phyloP scores from a whole-genome alignment of 1,140 invertebrate genomes.

The Conopomorpha cramerella region DNA sequence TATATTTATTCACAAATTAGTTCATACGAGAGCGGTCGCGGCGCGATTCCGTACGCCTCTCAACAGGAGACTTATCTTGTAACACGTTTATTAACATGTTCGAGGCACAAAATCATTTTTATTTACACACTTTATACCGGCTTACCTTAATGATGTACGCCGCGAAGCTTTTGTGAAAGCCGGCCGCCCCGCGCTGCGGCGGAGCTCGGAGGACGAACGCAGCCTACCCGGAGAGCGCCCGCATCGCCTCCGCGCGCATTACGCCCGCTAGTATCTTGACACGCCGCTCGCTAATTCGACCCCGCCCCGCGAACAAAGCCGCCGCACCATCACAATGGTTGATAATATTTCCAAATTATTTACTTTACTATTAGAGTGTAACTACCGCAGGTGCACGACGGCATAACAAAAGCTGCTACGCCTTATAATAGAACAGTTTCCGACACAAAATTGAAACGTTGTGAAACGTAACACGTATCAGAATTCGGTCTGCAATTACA shows the following conservation, averaged over 20 bases:
- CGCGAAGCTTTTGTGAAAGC: too few relatives aligned
- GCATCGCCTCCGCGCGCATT: too few relatives aligned
- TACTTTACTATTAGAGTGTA: neutral
- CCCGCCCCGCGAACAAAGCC: neutral
- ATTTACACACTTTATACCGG: neutral
- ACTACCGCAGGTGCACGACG: neutral
- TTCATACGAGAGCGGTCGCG: constrained; percentile 3
- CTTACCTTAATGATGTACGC: neutral
- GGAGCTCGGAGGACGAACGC: too few relatives aligned
- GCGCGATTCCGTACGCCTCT: constrained; percentile 19
- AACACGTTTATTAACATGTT: constrained; percentile 6
- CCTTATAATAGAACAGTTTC: neutral
- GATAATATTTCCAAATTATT: neutral
- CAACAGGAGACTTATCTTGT: constrained; percentile 16
- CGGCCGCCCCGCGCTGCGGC: too few relatives aligned
- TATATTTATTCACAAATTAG: neutral
- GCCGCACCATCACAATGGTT: neutral
- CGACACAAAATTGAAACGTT: constrained; percentile 7
- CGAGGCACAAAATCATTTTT: neutral
- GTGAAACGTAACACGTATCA: constrained; percentile 9
- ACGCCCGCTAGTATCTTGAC: neutral
- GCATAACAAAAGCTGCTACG: neutral
- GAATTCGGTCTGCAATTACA: constrained; percentile 19
- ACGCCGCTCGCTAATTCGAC: neutral
- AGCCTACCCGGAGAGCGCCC: too few relatives aligned